These are phyloP conservation scores for Dasyurus viverrinus DNA, from an alignment of 2,113 vertebrate species.

Conservation along the genomic window DNA sequence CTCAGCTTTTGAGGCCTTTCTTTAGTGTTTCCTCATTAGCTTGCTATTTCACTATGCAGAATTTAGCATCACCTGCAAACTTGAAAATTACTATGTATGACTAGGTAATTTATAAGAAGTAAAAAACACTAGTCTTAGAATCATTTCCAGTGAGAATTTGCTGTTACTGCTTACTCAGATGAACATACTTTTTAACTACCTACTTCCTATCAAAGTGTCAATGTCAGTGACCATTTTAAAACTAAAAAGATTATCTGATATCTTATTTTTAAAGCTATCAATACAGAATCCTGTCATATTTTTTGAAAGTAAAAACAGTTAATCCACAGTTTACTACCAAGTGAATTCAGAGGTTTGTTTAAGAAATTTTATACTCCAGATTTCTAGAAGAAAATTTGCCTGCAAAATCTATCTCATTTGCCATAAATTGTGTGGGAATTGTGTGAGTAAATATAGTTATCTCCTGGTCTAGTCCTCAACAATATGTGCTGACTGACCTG, in stretches of 20 bases:
- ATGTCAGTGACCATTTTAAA: background rate
- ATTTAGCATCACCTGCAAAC: fast-evolving
- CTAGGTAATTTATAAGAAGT: background rate
- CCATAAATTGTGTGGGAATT: background rate
- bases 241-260: background rate
- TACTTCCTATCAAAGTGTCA: background rate
- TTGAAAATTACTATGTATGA: fast-evolving
- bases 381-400: background rate
- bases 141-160: background rate
- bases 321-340: background rate
- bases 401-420: background rate
- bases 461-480: background rate
- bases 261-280: background rate
- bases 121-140: background rate
- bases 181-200: background rate
- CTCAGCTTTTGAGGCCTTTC: background rate
- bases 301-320: background rate
- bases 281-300: background rate
- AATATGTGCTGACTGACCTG: background rate
- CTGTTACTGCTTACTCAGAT: background rate
- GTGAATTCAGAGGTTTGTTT: background rate
- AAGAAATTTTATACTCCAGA: background rate
- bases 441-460: background rate
- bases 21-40: background rate
- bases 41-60: background rate